Evolutionary conservation across 2,797 vertebrate genomes (phyloP).

Genomic region (Chlorospingus flavigularis): DNA sequence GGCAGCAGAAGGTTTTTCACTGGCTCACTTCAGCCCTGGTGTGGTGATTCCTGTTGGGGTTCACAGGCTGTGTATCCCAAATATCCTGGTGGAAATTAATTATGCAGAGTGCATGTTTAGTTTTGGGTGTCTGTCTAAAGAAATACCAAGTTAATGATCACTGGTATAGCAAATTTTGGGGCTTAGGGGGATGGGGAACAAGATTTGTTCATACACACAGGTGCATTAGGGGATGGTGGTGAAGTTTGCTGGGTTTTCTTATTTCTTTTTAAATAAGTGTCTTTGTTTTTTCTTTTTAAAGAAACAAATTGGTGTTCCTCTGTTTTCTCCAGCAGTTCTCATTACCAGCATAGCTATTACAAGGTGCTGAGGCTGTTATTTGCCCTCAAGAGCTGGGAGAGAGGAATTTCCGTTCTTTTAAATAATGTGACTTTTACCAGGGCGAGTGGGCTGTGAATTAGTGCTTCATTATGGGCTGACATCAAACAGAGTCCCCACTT

Average conservation of each 20-base stretch:
- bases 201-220: rapidly evolving
- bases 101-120: rapidly evolving
- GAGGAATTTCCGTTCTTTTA: background rate
- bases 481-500: background rate
- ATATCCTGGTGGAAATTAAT: background rate
- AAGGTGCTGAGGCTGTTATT: background rate
- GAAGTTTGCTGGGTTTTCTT: background rate
- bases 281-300: background rate
- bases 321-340: background rate
- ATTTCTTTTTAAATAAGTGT: no score
- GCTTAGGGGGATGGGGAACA: rapidly evolving
- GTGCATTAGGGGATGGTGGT: no score
- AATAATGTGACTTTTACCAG: background rate
- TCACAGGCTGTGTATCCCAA: rapidly evolving
- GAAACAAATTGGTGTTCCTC: background rate
- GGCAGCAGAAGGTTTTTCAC: background rate
- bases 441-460: background rate
- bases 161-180: rapidly evolving
- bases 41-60: background rate
- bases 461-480: constrained; percentile 6
- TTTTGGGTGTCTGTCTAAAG: background rate
- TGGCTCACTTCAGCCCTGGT: background rate
- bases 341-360: background rate
- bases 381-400: background rate
- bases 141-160: rapidly evolving